Evolutionary conservation across 2,888 invertebrate genomes (phyloP).

Genomic region (Sphaerophoria taeniata): DNA sequence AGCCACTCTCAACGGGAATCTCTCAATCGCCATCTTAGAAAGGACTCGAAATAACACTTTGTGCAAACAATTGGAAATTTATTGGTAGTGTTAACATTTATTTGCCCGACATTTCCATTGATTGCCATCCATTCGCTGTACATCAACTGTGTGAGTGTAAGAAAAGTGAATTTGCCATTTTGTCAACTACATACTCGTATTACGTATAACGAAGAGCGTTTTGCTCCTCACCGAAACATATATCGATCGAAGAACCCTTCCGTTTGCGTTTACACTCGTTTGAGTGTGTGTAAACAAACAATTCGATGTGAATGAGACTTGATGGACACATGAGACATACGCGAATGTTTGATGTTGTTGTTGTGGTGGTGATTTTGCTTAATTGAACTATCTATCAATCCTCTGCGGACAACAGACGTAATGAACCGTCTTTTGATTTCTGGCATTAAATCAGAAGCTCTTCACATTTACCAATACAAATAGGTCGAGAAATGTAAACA

Average conservation of each 20-base stretch:
- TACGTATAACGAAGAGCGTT: not conserved
- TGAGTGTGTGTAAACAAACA: conserved; percentile 42
- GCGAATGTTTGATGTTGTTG: not conserved
- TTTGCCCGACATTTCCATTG: conserved; percentile 67
- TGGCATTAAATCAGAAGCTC: conserved; percentile 50
- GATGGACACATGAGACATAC: not conserved
- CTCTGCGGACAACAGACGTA: conserved; percentile 47
- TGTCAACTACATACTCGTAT: conserved; percentile 34
- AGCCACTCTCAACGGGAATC: conserved; percentile 16
- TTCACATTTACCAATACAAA: conserved; percentile 35
- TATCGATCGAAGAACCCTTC: not conserved
- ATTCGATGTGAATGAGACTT: conserved; percentile 19
- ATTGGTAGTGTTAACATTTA: conserved; percentile 68
- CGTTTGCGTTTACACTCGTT: not conserved
- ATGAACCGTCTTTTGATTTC: conserved; percentile 58
- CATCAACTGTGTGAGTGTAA: conserved; percentile 3
- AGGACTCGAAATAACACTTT: conserved; percentile 61
- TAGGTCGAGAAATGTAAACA: conserved; percentile 8
- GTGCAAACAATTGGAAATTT: conserved; percentile 73
- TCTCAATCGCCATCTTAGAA: conserved; percentile 20
- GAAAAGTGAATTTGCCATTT: conserved; percentile 34
- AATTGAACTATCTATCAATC: conserved; percentile 69
- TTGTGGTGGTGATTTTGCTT: conserved; percentile 36
- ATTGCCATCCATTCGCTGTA: conserved; percentile 26
- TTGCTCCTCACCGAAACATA: too few species aligned